A percentile compares a stretch with the other conserved stretches of the same genome.
Conservation (phyloP, 2,113 vertebrate species). For the Irena cyanogastra region DNA sequence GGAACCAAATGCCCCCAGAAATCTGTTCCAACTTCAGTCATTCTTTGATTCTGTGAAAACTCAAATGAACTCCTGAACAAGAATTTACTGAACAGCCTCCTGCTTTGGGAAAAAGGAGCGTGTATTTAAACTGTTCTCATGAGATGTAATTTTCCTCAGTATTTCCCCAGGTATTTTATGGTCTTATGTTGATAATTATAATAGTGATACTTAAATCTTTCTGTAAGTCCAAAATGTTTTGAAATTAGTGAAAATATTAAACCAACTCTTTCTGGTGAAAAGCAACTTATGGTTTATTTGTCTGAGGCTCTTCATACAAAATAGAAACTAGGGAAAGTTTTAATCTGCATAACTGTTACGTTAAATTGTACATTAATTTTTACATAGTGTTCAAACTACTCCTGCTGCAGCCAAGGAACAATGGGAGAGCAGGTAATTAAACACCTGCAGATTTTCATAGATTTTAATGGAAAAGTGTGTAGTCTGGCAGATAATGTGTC, state of each 20-base stretch:
- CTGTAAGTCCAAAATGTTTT: neutral
- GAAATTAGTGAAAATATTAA: neutral
- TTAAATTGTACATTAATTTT: slow-evolving; percentile 25
- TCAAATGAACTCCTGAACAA: neutral
- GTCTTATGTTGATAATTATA: neutral
- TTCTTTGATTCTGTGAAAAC: neutral
- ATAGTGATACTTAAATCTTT: neutral
- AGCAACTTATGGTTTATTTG: neutral
- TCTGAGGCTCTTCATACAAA: neutral
- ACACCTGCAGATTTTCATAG: slow-evolving; percentile 57
- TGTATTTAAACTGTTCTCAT: neutral
- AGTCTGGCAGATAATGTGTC: slow-evolving; percentile 62
- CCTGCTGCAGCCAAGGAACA: slow-evolving; percentile 35
- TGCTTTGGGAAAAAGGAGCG: neutral
- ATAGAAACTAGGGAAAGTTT: slow-evolving; percentile 15
- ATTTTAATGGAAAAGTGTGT: slow-evolving; percentile 62
- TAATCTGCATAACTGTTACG: slow-evolving; percentile 14
- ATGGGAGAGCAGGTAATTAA: slow-evolving; percentile 59
- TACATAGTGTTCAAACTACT: slow-evolving; percentile 13
- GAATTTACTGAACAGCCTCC: neutral
- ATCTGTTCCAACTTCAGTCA: neutral
- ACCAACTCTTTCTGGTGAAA: neutral
- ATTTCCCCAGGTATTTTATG: neutral
- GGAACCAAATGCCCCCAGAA: neutral
- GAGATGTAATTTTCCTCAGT: neutral